Evolutionary conservation across 1,140 invertebrate species (phyloP).

Genomic region (Zaprionus lachaisei): DNA sequence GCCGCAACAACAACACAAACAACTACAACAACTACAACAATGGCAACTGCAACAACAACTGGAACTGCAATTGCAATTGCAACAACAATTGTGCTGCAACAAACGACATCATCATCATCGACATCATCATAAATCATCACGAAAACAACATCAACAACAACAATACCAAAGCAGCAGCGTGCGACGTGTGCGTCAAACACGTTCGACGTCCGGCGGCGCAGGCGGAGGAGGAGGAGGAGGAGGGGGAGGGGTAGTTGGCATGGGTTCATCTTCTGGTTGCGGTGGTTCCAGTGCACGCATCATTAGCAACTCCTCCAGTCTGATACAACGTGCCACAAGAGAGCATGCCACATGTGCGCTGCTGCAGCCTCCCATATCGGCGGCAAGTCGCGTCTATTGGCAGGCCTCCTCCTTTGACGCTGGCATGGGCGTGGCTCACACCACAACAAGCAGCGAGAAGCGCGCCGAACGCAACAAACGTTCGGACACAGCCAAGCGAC

Average conservation of each 20-base stretch:
- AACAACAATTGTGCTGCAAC: conserved; percentile 60
- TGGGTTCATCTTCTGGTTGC: conserved; percentile 21
- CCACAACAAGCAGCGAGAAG: conserved; percentile 62
- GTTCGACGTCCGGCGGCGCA: conserved; percentile 23
- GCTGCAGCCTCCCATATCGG: conserved; percentile 62
- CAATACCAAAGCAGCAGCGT: conserved; percentile 62
- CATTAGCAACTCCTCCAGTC: conserved; percentile 80
- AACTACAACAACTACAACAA: conserved; percentile 48
- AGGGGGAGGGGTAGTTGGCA: conserved; percentile 28
- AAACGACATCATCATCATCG: conserved; percentile 69
- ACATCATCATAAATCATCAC: conserved; percentile 55
- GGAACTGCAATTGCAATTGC: conserved; percentile 46
- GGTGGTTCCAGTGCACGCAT: conserved; percentile 56
- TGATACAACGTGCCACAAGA: conserved; percentile 69
- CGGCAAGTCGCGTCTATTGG: conserved; percentile 72
- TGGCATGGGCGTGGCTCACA: conserved; percentile 80
- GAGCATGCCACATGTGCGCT: conserved; percentile 62
- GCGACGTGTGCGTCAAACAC: conserved; percentile 56
- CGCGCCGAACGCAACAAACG: conserved; percentile 82
- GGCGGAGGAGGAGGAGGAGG: background rate
- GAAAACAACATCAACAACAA: conserved; percentile 46
- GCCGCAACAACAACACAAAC: conserved; percentile 26
- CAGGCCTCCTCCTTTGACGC: conserved; percentile 85
- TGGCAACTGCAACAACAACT: conserved; percentile 54
- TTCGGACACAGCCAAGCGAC: conserved; percentile 89